phyloP scores from a whole-genome alignment of 2,113 vertebrate genomes.

The Heterotilapia buettikoferi region DNA sequence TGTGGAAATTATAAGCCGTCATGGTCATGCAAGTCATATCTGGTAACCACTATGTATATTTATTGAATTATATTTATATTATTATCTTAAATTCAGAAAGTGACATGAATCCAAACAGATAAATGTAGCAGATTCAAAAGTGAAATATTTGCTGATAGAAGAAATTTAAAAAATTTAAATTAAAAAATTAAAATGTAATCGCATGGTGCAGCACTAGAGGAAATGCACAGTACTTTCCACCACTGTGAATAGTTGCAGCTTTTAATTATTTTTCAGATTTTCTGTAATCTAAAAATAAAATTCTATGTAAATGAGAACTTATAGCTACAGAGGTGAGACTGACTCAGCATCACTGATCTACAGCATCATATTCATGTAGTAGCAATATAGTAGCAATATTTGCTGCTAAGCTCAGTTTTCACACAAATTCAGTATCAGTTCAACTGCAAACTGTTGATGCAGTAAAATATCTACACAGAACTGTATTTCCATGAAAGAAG shows the following conservation, averaged over 20 bases:
- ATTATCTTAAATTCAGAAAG: background rate
- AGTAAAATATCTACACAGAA: background rate
- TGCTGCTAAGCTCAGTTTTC: background rate
- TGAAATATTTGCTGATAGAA: background rate
- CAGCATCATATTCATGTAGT: background rate
- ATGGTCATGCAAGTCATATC: background rate
- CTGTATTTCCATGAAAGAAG: background rate
- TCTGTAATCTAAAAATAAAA: background rate
- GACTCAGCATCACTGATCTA: background rate
- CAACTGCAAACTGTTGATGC: background rate
- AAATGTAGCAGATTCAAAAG: background rate
- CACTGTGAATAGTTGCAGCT: background rate
- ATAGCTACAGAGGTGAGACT: background rate
- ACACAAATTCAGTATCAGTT: background rate
- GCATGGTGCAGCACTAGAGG: background rate
- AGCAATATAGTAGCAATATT: background rate
- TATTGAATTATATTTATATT: background rate
- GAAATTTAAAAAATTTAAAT: accelerated
- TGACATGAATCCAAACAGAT: background rate
- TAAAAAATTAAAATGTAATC: accelerated
- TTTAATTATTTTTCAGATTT: background rate
- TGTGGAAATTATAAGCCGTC: background rate
- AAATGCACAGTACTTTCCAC: background rate
- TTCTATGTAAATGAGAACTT: background rate
- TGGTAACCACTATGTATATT: background rate